phyloP scores from a whole-genome alignment of 30 jellyfish, hydroid and myxozoan species.

The Chrysaora quinquecirrha region DNA sequence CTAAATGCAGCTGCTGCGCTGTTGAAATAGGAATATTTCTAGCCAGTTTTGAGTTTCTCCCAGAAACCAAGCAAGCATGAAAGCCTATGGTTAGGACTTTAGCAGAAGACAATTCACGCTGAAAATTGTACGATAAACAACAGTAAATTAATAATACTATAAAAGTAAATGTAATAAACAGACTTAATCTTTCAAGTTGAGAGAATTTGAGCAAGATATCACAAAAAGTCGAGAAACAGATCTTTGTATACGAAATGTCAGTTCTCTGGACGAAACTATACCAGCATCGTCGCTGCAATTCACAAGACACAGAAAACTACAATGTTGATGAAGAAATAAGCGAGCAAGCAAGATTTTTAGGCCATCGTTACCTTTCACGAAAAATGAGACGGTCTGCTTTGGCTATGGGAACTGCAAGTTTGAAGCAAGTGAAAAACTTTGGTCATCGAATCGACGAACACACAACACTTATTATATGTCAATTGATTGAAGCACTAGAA shows the following conservation, averaged over 20 bases:
- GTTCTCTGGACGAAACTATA: slow-evolving; percentile 58
- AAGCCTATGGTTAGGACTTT: too few species aligned
- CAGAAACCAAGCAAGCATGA: too few species aligned
- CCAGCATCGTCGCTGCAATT: slow-evolving; percentile 62
- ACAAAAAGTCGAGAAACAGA: too few species aligned
- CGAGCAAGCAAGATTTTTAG: slow-evolving; percentile 67
- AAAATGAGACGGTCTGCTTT: slow-evolving; percentile 67
- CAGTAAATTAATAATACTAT: too few species aligned
- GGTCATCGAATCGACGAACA: slow-evolving; percentile 60
- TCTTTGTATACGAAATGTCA: slow-evolving; percentile 43
- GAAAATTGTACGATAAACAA: too few species aligned
- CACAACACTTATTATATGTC: slow-evolving; percentile 59
- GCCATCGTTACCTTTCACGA: slow-evolving; percentile 72
- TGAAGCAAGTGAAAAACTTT: slow-evolving; percentile 38
- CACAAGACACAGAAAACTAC: background rate
- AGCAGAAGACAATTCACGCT: too few species aligned
- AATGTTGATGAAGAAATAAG: slow-evolving; percentile 21
- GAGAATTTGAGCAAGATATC: too few species aligned
- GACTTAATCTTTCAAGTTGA: too few species aligned
- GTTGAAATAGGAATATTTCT: too few species aligned
- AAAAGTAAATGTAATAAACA: too few species aligned
- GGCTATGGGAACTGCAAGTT: slow-evolving; percentile 61
- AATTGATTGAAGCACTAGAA: slow-evolving; percentile 54
- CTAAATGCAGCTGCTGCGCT: too few species aligned
- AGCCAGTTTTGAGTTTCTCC: too few species aligned